Evolutionary conservation across 2,113 vertebrate genomes (phyloP).

Genomic region (Typhlomys cinereus): DNA sequence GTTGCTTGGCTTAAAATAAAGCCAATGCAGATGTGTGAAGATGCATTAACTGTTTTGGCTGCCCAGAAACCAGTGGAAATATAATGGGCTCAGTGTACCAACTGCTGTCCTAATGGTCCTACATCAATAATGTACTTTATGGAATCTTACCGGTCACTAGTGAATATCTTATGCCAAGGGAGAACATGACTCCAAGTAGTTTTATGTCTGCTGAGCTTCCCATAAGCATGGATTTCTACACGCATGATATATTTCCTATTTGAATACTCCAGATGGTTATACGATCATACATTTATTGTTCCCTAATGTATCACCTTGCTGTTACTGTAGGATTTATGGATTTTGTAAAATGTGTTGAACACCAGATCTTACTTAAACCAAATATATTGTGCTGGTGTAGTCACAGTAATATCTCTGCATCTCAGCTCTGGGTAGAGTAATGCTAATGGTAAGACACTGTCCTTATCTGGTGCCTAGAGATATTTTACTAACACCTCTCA

Average conservation of each 20-base stretch:
- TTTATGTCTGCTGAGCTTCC: conserved; percentile 19
- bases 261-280: conserved; percentile 12
- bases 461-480: not conserved
- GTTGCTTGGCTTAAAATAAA: not conserved
- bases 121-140: not conserved
- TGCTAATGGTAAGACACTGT: conserved; percentile 9
- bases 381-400: not conserved
- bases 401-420: conserved; percentile 19
- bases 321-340: conserved; percentile 11
- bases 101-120: not conserved
- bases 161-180: not conserved
- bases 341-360: conserved; percentile 49
- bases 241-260: conserved; percentile 48
- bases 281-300: conserved; percentile 49
- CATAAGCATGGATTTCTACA: not conserved
- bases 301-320: conserved; percentile 9
- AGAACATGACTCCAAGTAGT: not conserved
- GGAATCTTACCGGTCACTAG: not conserved
- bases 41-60: not conserved
- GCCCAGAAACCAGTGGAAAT: not conserved
- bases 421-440: not conserved
- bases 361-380: conserved; percentile 43
- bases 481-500: conserved; percentile 37
- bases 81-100: not conserved
- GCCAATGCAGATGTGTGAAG: not conserved